Conservation (phyloP, 2,797 vertebrate species). For the Coendou prehensilis region DNA sequence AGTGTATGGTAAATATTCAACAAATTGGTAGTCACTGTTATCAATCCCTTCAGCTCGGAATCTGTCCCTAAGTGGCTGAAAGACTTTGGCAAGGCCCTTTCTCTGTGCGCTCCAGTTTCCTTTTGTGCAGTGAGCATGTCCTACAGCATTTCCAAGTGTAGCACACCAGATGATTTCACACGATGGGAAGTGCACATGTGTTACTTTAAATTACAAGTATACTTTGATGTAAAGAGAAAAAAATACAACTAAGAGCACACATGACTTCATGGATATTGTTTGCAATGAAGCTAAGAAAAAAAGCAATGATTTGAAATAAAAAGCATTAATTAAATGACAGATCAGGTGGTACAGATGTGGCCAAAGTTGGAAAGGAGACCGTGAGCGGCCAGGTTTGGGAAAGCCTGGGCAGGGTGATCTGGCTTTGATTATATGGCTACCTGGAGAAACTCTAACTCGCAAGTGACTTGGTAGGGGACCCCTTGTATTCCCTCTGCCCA, state of each 20-base stretch:
- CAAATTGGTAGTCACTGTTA: not conserved
- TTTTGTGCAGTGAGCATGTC: not conserved
- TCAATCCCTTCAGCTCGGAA: not conserved
- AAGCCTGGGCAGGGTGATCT: not conserved
- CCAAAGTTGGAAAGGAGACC: not conserved
- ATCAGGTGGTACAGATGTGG: not conserved
- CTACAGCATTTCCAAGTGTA: not conserved
- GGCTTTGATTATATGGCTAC: slow-evolving; percentile 67
- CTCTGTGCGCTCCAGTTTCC: not conserved
- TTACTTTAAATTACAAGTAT: not conserved
- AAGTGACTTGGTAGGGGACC: not conserved
- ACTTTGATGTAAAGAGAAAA: not conserved
- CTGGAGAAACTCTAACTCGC: not conserved
- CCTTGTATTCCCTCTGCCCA: not conserved
- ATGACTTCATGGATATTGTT: not conserved
- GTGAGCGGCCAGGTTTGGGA: not conserved
- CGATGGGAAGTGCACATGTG: not conserved
- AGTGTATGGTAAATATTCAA: not conserved
- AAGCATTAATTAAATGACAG: not conserved
- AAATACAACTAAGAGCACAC: not conserved
- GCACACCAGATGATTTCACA: not conserved
- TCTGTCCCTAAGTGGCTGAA: not conserved
- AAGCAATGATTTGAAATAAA: not conserved
- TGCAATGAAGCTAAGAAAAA: slow-evolving; percentile 12
- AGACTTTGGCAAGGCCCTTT: not conserved